Evolutionary conservation across 2,797 vertebrate genomes (phyloP).

Genomic region (Crossoptilon crossoptilon): DNA sequence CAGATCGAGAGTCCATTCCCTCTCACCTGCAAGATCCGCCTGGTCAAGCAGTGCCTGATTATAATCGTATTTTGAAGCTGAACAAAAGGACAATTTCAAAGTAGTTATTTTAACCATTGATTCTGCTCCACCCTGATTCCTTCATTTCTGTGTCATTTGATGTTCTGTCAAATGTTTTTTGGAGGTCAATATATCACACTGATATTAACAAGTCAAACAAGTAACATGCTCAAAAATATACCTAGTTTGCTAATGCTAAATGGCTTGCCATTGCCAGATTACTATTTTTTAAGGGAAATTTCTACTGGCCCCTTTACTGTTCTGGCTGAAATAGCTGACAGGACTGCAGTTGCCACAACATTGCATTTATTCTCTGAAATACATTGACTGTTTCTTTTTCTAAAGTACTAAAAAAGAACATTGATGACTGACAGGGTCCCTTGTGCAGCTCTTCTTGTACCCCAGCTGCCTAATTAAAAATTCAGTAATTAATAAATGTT

Average conservation of each 20-base stretch:
- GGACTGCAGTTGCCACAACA: neutral
- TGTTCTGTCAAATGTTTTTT: neutral
- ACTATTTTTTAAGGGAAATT: neutral
- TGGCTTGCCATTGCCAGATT: neutral
- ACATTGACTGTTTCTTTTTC: neutral
- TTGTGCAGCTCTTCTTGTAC: neutral
- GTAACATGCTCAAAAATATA: neutral
- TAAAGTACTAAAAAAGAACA: neutral
- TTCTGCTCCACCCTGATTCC: neutral
- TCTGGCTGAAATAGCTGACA: neutral
- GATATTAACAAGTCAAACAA: neutral
- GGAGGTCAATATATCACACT: neutral
- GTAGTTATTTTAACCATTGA: neutral
- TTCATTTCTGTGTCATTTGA: neutral
- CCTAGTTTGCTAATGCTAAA: neutral
- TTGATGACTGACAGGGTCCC: neutral
- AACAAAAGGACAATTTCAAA: neutral
- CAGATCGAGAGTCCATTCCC: neutral
- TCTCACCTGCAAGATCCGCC: neutral
- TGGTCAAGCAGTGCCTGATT: neutral
- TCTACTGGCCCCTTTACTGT: neutral
- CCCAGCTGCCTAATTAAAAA: neutral
- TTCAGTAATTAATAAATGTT: neutral
- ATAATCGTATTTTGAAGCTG: neutral
- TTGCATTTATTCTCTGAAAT: neutral